phyloP scores from a whole-genome alignment of 2,113 vertebrate genomes.

The Gymnarchus niloticus region DNA sequence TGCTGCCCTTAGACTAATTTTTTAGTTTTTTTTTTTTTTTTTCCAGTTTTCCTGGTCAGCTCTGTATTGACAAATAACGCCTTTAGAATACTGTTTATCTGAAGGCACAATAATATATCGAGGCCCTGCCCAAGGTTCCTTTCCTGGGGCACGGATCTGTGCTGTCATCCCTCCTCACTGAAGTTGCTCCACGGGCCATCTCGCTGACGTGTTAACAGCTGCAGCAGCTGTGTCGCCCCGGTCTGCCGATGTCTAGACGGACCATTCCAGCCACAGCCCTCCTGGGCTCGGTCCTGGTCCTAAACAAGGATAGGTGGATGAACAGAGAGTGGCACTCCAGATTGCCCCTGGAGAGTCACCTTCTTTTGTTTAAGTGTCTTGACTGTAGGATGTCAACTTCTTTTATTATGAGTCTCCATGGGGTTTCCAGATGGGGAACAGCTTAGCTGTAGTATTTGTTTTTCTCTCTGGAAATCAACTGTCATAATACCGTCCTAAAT shows the following conservation, averaged over 20 bases:
- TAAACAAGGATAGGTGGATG: too few species aligned
- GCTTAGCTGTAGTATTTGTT: background rate
- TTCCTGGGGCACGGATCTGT: background rate
- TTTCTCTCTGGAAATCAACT: constrained; percentile 18
- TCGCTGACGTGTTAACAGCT: background rate
- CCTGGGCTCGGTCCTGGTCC: background rate
- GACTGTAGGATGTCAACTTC: background rate
- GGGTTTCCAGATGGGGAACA: background rate
- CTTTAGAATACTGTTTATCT: background rate
- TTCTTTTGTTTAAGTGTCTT: background rate
- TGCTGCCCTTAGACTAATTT: too few species aligned
- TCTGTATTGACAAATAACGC: background rate
- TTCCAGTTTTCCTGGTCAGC: background rate
- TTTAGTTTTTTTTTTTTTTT: background rate
- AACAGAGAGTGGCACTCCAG: background rate
- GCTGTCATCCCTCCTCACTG: background rate
- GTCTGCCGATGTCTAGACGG: background rate
- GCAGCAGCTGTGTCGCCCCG: background rate
- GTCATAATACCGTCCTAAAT: background rate
- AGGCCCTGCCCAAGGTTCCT: background rate
- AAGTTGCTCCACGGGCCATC: background rate
- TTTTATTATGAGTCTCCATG: background rate
- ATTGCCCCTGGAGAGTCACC: background rate
- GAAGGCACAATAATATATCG: background rate
- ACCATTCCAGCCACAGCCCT: background rate